Evolutionary conservation across 2,888 invertebrate species (phyloP).

Genomic region (Pardosa pseudoannulata): DNA sequence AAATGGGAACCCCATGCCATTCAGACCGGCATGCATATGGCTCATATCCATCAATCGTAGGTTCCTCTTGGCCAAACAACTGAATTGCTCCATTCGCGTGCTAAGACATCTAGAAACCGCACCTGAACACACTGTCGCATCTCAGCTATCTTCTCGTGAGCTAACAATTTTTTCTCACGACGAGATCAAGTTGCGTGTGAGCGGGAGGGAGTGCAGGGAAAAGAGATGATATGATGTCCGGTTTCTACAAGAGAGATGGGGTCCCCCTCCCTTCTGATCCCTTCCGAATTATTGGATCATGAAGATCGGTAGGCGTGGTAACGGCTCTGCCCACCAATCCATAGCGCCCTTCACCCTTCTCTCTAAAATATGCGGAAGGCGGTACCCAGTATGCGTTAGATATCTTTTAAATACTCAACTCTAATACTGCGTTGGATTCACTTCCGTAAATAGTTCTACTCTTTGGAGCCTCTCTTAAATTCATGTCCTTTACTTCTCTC

Average conservation of each 20-base stretch:
- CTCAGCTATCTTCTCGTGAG: background rate
- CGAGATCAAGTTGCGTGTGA: slow-evolving; percentile 9
- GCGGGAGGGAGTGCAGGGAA: slow-evolving; percentile 6
- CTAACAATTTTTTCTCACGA: background rate
- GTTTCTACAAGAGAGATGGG: slow-evolving; percentile 23
- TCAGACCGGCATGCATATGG: slow-evolving; percentile 44
- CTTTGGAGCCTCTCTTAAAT: background rate
- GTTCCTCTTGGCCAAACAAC: slow-evolving; percentile 52
- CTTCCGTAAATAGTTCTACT: background rate
- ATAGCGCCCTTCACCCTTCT: slow-evolving; percentile 24
- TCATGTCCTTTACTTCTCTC: background rate
- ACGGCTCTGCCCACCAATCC: slow-evolving; percentile 56
- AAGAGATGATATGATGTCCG: slow-evolving; percentile 7
- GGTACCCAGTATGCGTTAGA: slow-evolving; percentile 33
- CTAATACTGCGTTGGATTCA: background rate
- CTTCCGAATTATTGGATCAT: slow-evolving; percentile 64
- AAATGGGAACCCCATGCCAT: slow-evolving; percentile 68
- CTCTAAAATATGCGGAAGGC: slow-evolving; percentile 43
- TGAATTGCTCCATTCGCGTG: slow-evolving; percentile 62
- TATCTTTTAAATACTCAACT: slow-evolving; percentile 55
- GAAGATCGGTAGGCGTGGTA: slow-evolving; percentile 52
- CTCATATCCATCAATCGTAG: slow-evolving; percentile 65
- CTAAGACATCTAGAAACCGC: slow-evolving; percentile 17
- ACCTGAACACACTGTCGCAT: slow-evolving; percentile 31
- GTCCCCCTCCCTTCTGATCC: slow-evolving; percentile 28